phyloP scores from a whole-genome alignment of 1,140 invertebrate genomes.

The Lepidotrigona ventralis region DNA sequence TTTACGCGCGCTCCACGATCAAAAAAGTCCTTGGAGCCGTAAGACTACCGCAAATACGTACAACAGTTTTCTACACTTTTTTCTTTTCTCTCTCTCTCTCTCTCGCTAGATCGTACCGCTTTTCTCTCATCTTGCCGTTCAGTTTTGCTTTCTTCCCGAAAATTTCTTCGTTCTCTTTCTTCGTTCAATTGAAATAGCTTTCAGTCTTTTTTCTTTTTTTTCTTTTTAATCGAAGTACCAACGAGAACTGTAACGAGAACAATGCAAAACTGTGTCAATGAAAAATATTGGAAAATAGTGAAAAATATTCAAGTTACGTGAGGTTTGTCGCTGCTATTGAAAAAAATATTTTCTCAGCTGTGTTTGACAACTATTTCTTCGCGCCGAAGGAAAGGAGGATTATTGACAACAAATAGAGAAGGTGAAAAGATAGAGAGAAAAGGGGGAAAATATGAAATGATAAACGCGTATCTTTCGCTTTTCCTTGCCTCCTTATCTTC shows the following conservation, averaged over 20 bases:
- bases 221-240: background rate
- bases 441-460: too few species aligned
- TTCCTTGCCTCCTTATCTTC: too few species aligned
- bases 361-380: background rate
- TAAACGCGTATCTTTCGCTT: too few species aligned
- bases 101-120: constrained; percentile 11
- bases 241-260: background rate
- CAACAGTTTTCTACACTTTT: constrained; percentile 6
- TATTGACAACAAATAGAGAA: background rate
- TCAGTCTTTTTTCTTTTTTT: background rate
- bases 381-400: background rate
- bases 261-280: background rate
- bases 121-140: constrained; percentile 15
- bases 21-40: constrained; percentile 6
- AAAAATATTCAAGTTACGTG: too few species aligned
- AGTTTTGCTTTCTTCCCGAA: background rate
- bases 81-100: background rate
- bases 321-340: too few species aligned
- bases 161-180: background rate
- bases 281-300: background rate
- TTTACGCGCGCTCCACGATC: background rate
- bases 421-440: background rate
- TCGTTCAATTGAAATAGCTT: too few species aligned
- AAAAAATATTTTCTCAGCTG: too few species aligned
- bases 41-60: constrained; percentile 21